These are phyloP conservation scores for Vulpes ferrilata DNA, from an alignment of 2,113 vertebrate genomes.

Conservation along the genomic window DNA sequence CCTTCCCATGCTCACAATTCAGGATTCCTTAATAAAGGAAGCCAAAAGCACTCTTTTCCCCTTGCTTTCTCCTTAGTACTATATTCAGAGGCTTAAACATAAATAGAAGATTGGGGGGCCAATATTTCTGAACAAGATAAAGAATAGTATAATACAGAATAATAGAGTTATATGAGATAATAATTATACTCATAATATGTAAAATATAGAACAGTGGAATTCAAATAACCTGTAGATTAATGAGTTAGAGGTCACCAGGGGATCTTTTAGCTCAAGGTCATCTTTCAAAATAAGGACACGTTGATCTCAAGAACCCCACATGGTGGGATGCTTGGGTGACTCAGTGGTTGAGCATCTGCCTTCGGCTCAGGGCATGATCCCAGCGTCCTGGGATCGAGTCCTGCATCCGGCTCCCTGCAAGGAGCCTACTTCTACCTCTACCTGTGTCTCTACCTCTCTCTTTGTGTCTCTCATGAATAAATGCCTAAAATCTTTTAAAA, in stretches of 20 bases:
- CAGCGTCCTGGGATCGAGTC: too few species aligned
- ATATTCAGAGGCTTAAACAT: neutral
- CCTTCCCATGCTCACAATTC: neutral
- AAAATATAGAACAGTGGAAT: neutral
- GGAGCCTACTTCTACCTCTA: too few species aligned
- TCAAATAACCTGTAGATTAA: neutral
- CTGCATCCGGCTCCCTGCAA: too few species aligned
- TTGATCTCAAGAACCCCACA: neutral
- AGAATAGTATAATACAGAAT: neutral
- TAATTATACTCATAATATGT: neutral
- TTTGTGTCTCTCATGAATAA: too few species aligned
- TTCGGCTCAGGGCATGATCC: too few species aligned
- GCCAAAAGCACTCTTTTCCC: too few species aligned
- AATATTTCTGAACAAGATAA: neutral
- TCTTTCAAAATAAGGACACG: neutral
- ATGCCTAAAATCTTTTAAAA: too few species aligned
- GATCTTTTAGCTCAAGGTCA: neutral
- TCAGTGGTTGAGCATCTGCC: too few species aligned
- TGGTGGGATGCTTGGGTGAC: too few species aligned
- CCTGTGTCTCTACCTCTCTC: too few species aligned
- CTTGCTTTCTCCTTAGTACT: neutral
- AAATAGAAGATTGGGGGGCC: neutral
- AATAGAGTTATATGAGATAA: neutral
- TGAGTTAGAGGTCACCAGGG: neutral
- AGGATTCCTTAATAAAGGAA: neutral